Base-by-base conservation (phyloP, 2,888 invertebrate species). In the Oscheius sp. region DNA sequence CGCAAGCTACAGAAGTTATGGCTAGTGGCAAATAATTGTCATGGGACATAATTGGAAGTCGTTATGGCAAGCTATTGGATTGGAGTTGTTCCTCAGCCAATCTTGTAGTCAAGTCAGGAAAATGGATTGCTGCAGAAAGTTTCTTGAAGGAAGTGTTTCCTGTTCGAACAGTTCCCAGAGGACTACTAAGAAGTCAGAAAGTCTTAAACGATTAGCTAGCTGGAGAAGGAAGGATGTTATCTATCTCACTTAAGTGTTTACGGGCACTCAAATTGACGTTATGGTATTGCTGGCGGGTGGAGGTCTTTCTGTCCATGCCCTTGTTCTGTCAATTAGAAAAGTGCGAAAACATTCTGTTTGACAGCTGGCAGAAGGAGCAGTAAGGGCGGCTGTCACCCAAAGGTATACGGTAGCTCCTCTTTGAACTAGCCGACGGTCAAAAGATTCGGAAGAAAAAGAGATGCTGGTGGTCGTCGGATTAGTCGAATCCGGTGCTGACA, bases 401-500 rank as follows among this genome's bases (percentile, higher is more conserved):
- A 21, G 53, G 53, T 53, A 13, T 53, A 53, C 53, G 53, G 53
- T 53, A 53, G 53, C 4, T 53, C 13, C 53, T 53, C 29, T 53
- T 53, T 13, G 29, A 53, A 29, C 29, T 29, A 53, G 53, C 53
- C 53, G 53, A 53, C 53, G 53, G 53, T 53, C n/a, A 29, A 29
- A 53, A 53, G 65, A 65, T 35, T 60, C 65, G 65, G 50, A 51
- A 50, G 65, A n/a, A 65, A 65, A 65, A 65, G 32, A 9, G 48
- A 33, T 13, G 21, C 48, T n/a, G 50, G 13, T 32, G 48, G 47
- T 47, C 48, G 65, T 47, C 48, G 66, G 66, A 68, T 68, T 68
- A 68, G 68, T 21, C 50, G 65, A 68, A 68, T 68, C 68, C 55
- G 68, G 68, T 32, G 33, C 32, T 21, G 63, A 37, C 47, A 48